Evolutionary conservation across 2,113 vertebrate genomes (phyloP).

Genomic region (Pteruthius melanotis): DNA sequence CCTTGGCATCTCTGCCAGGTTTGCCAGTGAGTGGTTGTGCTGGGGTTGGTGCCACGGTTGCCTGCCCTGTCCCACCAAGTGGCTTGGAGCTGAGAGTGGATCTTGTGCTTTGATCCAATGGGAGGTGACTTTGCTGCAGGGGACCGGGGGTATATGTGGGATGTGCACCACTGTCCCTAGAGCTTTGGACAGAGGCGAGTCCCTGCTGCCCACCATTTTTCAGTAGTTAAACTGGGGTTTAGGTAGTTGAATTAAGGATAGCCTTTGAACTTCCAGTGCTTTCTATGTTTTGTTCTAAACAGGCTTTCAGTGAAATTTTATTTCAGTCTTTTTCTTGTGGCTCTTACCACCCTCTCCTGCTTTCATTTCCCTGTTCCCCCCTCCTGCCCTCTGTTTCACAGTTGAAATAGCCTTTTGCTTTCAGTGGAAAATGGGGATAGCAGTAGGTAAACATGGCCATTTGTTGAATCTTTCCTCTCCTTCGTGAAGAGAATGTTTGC

Average conservation of each 20-base stretch:
- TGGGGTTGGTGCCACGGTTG: background rate
- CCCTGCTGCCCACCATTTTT: background rate
- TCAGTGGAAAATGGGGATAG: background rate
- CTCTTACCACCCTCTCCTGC: background rate
- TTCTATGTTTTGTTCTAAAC: background rate
- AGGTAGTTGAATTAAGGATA: background rate
- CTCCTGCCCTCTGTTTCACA: background rate
- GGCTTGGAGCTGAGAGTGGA: background rate
- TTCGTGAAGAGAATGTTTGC: background rate
- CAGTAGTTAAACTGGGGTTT: background rate
- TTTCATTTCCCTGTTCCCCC: background rate
- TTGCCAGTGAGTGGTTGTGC: background rate
- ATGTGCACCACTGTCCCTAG: rapidly evolving
- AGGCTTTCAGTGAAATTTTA: background rate
- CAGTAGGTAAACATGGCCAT: conserved; percentile 13
- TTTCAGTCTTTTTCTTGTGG: background rate
- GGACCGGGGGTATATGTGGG: background rate
- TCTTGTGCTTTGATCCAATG: background rate
- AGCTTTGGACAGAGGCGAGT: background rate
- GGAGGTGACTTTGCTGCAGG: background rate
- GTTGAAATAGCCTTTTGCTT: background rate
- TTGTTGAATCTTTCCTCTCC: conserved; percentile 33
- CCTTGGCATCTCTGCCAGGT: background rate
- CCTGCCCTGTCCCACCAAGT: background rate
- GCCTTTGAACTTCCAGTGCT: background rate